Conservation (phyloP, 2,113 vertebrate species). For the Myotis davidii region DNA sequence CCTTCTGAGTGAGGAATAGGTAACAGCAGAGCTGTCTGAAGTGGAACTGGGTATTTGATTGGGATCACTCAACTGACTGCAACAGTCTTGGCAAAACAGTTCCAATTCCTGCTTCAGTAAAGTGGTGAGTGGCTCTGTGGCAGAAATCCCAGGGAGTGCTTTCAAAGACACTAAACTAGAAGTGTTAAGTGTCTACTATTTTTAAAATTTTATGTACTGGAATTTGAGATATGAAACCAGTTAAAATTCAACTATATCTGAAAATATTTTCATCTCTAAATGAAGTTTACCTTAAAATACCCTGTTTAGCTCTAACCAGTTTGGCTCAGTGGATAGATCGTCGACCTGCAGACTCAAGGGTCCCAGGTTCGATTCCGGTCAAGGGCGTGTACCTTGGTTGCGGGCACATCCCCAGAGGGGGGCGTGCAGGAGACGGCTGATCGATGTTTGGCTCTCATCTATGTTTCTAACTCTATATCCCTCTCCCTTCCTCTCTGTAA, state of each 20-base stretch:
- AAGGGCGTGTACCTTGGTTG: no score
- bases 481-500: no score
- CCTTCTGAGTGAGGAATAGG: neutral
- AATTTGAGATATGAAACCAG: conserved; percentile 5
- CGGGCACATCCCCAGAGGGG: no score
- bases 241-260: conserved; percentile 14
- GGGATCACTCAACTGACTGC: neutral
- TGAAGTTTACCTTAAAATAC: neutral
- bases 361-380: no score
- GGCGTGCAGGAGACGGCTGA: no score
- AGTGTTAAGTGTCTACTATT: neutral
- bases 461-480: no score
- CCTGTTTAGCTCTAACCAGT: no score
- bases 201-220: neutral
- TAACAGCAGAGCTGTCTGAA: neutral
- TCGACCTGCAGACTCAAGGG: no score
- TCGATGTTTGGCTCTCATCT: no score
- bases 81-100: neutral
- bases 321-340: no score
- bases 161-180: neutral
- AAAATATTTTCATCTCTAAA: neutral
- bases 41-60: neutral
- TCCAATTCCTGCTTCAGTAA: neutral
- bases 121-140: neutral
- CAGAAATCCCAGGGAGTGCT: neutral